phyloP scores from a whole-genome alignment of 2,888 invertebrate species.

The Apodemia duryi region DNA sequence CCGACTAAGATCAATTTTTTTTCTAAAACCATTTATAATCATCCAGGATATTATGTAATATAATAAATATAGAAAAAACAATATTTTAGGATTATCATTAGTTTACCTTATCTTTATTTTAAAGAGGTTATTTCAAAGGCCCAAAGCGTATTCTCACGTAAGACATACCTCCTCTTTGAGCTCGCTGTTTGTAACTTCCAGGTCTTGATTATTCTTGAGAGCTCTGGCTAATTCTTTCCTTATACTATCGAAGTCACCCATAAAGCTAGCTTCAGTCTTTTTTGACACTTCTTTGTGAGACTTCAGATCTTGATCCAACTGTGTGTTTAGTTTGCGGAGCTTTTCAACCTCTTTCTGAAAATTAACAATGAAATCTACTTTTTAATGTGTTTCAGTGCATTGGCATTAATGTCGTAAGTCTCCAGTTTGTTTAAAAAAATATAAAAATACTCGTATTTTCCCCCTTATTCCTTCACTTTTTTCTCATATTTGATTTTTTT shows the following conservation, averaged over 20 bases:
- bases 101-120: neutral
- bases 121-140: slow-evolving; percentile 2
- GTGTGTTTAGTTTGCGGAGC: slow-evolving; percentile 57
- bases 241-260: slow-evolving; percentile 69
- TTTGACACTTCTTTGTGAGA: slow-evolving; percentile 64
- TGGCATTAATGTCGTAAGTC: slow-evolving; percentile 5
- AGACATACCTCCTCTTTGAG: slow-evolving; percentile 82
- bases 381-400: neutral
- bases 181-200: slow-evolving; percentile 84
- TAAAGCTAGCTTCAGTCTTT: slow-evolving; percentile 63
- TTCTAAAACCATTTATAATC: too few relatives aligned
- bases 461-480: too few relatives aligned
- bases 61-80: neutral
- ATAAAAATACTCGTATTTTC: too few relatives aligned
- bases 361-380: neutral
- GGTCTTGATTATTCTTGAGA: slow-evolving; percentile 79
- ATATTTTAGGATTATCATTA: slow-evolving; percentile 6
- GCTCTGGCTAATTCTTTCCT: slow-evolving; percentile 74
- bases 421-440: too few relatives aligned
- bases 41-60: too few relatives aligned
- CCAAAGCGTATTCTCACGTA: slow-evolving; percentile 6
- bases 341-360: slow-evolving; percentile 59
- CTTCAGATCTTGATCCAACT: slow-evolving; percentile 69
- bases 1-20: too few relatives aligned
- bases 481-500: too few relatives aligned